Conservation (phyloP, 2,888 invertebrate genomes). For the Noctua comes region DNA sequence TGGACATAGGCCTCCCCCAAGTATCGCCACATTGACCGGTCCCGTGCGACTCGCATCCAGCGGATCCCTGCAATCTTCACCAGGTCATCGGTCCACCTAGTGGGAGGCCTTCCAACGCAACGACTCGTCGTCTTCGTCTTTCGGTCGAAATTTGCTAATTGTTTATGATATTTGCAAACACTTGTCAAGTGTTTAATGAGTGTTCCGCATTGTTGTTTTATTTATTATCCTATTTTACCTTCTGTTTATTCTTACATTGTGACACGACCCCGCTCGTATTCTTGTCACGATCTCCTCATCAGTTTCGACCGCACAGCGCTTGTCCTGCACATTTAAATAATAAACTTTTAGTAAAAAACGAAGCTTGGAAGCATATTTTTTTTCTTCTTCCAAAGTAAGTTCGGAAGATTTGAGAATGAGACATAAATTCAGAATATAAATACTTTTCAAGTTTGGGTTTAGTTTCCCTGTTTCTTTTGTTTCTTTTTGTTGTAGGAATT, state of each 20-base stretch:
- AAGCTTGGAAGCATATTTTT: constrained; percentile 8
- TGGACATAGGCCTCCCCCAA: too few species aligned
- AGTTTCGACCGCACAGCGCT: constrained; percentile 64
- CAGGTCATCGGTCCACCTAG: too few species aligned
- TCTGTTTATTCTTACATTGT: constrained; percentile 13
- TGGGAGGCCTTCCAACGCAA: too few species aligned
- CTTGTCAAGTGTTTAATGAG: neutral
- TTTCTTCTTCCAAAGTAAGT: constrained; percentile 35
- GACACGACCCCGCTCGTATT: constrained; percentile 54
- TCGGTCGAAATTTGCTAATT: neutral
- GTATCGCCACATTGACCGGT: too few species aligned
- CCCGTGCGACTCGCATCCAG: too few species aligned
- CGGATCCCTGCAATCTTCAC: too few species aligned
- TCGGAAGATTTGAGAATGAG: constrained; percentile 1
- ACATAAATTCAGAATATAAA: constrained; percentile 6
- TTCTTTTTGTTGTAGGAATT: neutral
- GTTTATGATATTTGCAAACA: neutral
- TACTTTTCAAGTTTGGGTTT: neutral
- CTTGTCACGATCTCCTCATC: constrained; percentile 67
- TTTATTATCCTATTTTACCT: neutral
- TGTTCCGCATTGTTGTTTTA: neutral
- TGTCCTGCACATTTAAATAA: constrained; percentile 68
- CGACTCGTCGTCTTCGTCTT: too few species aligned
- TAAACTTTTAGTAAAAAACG: constrained; percentile 60
- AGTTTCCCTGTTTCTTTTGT: neutral